These are phyloP conservation scores for Zophobas morio DNA, from an alignment of 1,140 invertebrate species.

Conservation along the genomic window DNA sequence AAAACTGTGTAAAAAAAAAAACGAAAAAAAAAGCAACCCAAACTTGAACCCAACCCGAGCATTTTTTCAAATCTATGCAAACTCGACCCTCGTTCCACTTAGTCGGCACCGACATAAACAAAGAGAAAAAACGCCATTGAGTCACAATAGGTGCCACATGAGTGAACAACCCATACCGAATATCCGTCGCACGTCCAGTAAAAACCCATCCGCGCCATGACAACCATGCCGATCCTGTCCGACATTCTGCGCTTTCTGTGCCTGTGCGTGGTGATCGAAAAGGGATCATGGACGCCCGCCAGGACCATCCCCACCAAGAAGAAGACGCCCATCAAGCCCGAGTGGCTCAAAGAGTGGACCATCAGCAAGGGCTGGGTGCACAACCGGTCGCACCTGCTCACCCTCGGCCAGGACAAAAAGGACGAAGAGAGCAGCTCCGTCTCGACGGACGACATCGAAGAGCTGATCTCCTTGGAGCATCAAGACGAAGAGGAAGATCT, in stretches of 20 bases:
- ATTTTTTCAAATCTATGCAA: no score
- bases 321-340: conserved; percentile 56
- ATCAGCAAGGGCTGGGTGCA: conserved; percentile 67
- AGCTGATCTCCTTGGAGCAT: conserved; percentile 49
- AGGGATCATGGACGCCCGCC: conserved; percentile 47
- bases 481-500: conserved; percentile 46
- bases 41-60: no score
- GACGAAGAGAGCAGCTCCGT: conserved; percentile 49
- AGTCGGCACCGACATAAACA: no score
- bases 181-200: conserved; percentile 50
- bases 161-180: conserved; percentile 50
- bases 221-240: conserved; percentile 50
- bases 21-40: no score
- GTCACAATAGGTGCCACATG: conserved; percentile 38
- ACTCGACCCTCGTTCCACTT: no score
- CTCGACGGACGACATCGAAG: conserved; percentile 60
- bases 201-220: conserved; percentile 17
- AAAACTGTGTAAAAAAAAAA: no score
- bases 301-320: background rate
- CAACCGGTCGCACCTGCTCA: conserved; percentile 62
- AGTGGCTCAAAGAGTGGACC: conserved; percentile 67
- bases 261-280: conserved; percentile 58
- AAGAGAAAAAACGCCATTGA: background rate
- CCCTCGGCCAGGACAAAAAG: conserved; percentile 48
- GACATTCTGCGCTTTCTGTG: conserved; percentile 59